phyloP scores from a whole-genome alignment of 2,888 invertebrate species.

The Heliconius ethilla region DNA sequence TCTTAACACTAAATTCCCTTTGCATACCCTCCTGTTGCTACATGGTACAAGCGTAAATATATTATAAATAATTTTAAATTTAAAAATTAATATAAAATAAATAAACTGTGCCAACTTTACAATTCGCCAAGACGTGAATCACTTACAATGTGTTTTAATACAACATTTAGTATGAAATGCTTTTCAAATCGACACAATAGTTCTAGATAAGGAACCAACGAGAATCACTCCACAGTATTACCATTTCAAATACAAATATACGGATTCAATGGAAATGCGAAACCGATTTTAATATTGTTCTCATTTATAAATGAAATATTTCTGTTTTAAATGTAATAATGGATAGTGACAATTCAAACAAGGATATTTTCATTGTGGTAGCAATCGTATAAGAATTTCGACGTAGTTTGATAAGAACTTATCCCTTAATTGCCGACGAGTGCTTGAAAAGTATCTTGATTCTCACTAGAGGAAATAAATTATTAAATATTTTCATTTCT shows the following conservation, averaged over 20 bases:
- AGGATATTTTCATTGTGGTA: not conserved
- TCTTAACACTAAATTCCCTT: no score
- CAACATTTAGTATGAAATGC: conserved; percentile 12
- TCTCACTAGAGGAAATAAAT: no score
- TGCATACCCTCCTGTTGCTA: no score
- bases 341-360: not conserved
- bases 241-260: conserved; percentile 18
- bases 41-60: not conserved
- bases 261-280: conserved; percentile 14
- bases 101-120: not conserved
- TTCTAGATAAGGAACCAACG: conserved; percentile 17
- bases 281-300: conserved; percentile 16
- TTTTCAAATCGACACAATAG: conserved; percentile 18
- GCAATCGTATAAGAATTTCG: not conserved
- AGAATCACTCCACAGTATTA: conserved; percentile 18
- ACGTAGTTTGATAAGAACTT: no score
- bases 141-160: conserved; percentile 18
- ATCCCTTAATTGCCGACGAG: no score
- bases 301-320: conserved; percentile 3
- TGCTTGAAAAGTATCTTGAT: no score
- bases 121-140: conserved; percentile 2
- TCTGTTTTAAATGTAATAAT: not conserved
- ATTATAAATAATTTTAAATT: not conserved
- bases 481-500: no score
- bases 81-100: not conserved